Evolutionary conservation across 2,113 vertebrate species (phyloP).

Genomic region (Strigops habroptila): DNA sequence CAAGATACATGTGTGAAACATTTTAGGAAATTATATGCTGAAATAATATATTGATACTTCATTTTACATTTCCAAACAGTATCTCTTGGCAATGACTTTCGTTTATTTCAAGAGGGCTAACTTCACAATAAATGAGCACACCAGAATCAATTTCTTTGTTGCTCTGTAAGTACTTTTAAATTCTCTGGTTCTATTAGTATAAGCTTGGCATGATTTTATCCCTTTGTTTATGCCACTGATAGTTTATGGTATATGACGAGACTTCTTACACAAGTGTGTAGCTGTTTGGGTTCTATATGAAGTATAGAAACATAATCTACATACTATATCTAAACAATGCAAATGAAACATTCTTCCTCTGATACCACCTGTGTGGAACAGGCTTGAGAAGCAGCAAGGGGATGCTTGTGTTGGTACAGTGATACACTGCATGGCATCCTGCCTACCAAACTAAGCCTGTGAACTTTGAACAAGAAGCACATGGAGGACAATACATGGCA

Average conservation of each 20-base stretch:
- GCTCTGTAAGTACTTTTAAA: conserved; percentile 88
- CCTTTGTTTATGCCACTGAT: neutral
- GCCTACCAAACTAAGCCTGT: neutral
- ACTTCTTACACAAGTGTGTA: neutral
- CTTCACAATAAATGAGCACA: conserved; percentile 86
- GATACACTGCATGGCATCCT: neutral
- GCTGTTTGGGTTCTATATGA: neutral
- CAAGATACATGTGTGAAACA: neutral
- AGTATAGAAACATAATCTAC: neutral
- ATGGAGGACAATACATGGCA: neutral
- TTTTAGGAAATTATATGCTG: neutral
- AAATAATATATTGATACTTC: conserved; percentile 34
- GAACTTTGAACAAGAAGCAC: neutral
- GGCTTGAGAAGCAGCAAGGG: neutral
- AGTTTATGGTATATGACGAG: neutral
- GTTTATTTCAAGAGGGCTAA: conserved; percentile 96
- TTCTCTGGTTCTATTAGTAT: conserved; percentile 6
- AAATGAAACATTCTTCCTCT: neutral
- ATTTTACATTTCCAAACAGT: conserved; percentile 77
- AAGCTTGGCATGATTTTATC: neutral
- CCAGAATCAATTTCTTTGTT: conserved; percentile 91
- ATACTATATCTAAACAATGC: neutral
- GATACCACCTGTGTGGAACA: neutral
- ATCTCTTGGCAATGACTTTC: conserved; percentile 97
- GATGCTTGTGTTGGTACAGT: neutral